These are phyloP conservation scores for Drosophila mimetica DNA, from an alignment of 2,888 invertebrate genomes.

Conservation along the genomic window DNA sequence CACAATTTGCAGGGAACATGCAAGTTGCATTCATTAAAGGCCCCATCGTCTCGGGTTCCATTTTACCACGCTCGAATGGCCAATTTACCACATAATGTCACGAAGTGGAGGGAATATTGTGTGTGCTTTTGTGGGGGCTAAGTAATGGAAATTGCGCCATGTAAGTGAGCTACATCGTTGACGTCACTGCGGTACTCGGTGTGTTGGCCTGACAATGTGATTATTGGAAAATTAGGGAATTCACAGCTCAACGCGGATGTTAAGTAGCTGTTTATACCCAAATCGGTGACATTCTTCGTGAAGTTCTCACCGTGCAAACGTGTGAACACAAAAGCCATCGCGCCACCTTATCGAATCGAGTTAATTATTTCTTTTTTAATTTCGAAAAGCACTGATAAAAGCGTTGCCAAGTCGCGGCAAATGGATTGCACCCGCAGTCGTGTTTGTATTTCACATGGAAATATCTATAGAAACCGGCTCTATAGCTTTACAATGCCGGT, in stretches of 20 bases:
- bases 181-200: conserved; percentile 21
- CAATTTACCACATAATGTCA: conserved; percentile 36
- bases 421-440: conserved; percentile 5
- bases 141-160: conserved; percentile 24
- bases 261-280: not conserved
- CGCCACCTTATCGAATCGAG: conserved; percentile 24
- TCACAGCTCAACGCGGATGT: conserved; percentile 23
- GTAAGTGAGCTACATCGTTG: conserved; percentile 13
- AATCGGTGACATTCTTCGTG: not conserved
- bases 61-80: conserved; percentile 24
- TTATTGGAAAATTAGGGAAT: conserved; percentile 39
- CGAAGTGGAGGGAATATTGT: not conserved
- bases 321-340: not conserved
- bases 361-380: conserved; percentile 23
- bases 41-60: conserved; percentile 10
- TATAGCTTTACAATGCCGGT: not conserved
- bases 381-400: conserved; percentile 35
- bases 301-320: conserved; percentile 12
- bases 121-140: not conserved
- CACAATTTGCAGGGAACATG: conserved; percentile 37
- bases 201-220: conserved; percentile 8
- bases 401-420: conserved; percentile 18
- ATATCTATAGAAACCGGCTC: not conserved
- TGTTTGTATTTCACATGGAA: conserved; percentile 2
- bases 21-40: conserved; percentile 24